These are phyloP conservation scores for Sarcophaga subvicina DNA, from an alignment of 2,888 invertebrate genomes.

Conservation along the genomic window DNA sequence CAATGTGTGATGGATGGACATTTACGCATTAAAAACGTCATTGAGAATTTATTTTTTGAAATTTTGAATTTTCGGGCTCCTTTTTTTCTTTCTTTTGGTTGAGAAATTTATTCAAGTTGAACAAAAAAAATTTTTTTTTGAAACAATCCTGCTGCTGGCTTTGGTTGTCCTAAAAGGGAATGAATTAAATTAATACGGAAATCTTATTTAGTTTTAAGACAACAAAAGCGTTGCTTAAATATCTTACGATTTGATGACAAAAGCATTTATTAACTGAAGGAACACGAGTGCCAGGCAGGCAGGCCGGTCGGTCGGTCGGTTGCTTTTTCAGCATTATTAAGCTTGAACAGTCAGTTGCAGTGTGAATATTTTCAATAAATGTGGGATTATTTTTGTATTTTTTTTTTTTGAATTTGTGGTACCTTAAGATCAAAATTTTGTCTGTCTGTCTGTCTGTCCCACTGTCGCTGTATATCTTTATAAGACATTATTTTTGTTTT, in stretches of 20 bases:
- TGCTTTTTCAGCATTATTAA: not conserved
- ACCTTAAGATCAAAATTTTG: constrained; percentile 1
- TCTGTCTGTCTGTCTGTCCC: constrained; percentile 16
- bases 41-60: constrained; percentile 75
- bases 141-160: constrained; percentile 9
- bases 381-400: constrained; percentile 53
- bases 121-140: constrained; percentile 49
- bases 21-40: constrained; percentile 79
- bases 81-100: constrained; percentile 14
- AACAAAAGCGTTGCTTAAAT: constrained; percentile 54
- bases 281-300: constrained; percentile 7
- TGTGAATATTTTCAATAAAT: constrained; percentile 68
- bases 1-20: constrained; percentile 78
- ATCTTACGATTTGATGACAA: constrained; percentile 61
- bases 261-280: constrained; percentile 41
- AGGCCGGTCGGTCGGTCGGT: not conserved
- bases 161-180: constrained; percentile 15
- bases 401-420: constrained; percentile 6
- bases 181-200: constrained; percentile 66
- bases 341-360: constrained; percentile 46
- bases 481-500: constrained; percentile 10
- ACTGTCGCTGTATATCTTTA: constrained; percentile 18
- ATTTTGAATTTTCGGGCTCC: constrained; percentile 51
- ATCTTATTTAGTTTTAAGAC: constrained; percentile 54
- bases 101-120: constrained; percentile 68